phyloP scores from a whole-genome alignment of 2,113 vertebrate species.

The Epinephelus fuscoguttatus region DNA sequence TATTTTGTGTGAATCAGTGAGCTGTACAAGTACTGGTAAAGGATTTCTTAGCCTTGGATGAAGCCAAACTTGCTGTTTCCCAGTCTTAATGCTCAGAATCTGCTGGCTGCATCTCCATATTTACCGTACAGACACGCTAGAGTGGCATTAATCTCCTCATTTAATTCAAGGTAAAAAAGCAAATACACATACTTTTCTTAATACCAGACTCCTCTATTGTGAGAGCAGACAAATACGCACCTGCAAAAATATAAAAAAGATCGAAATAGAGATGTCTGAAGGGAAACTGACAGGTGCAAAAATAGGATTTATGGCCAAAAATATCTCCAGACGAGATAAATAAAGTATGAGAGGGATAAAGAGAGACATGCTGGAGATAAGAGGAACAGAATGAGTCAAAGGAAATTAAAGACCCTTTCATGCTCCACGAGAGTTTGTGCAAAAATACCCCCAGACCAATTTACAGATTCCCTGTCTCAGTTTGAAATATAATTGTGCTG shows the following conservation, averaged over 20 bases:
- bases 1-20: not conserved
- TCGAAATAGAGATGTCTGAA: conserved; percentile 17
- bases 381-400: conserved; percentile 23
- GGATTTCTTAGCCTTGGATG: not conserved
- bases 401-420: conserved; percentile 52
- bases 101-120: not conserved
- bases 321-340: conserved; percentile 53
- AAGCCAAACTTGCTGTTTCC: not conserved
- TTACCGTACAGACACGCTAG: not conserved
- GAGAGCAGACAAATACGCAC: not conserved
- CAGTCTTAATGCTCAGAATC: not conserved
- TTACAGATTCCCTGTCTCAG: conserved; percentile 47
- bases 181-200: not conserved
- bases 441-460: conserved; percentile 67
- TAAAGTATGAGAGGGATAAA: conserved; percentile 41
- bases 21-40: not conserved
- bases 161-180: not conserved
- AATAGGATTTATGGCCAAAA: conserved; percentile 55
- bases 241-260: conserved; percentile 14
- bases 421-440: conserved; percentile 37
- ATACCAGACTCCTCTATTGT: not conserved
- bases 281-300: conserved; percentile 56
- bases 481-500: conserved; percentile 61
- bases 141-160: not conserved
- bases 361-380: conserved; percentile 36